Evolutionary conservation across 2,888 invertebrate species (phyloP).

Genomic region (Horisme vitalbata): DNA sequence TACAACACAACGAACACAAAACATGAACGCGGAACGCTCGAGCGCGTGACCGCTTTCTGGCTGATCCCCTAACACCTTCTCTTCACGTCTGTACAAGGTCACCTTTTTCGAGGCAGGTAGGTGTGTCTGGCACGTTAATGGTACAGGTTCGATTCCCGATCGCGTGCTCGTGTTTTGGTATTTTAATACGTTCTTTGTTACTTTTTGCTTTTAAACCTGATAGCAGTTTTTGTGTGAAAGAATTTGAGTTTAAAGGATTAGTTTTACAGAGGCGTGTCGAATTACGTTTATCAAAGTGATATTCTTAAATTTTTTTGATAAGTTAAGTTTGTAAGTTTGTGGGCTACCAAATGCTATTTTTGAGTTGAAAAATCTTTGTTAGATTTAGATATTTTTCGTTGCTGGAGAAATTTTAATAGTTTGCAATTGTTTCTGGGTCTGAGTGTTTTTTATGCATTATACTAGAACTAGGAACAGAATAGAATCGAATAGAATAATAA

Average conservation of each 20-base stretch:
- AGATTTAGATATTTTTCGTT: too few species aligned
- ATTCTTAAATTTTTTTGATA: not conserved
- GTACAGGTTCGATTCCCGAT: slow-evolving; percentile 66
- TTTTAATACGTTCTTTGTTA: slow-evolving; percentile 52
- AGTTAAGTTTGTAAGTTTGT: not conserved
- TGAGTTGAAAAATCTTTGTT: too few species aligned
- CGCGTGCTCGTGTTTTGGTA: slow-evolving; percentile 69
- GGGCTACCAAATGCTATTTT: too few species aligned
- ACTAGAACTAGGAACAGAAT: too few species aligned
- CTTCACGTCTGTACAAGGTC: slow-evolving; percentile 41
- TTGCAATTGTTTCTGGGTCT: too few species aligned
- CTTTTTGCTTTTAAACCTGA: slow-evolving; percentile 34
- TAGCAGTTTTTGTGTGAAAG: slow-evolving; percentile 35
- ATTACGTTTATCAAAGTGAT: slow-evolving; percentile 10
- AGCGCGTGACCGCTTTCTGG: too few species aligned
- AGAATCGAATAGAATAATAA: too few species aligned
- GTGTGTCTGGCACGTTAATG: slow-evolving; percentile 62
- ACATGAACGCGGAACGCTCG: too few species aligned
- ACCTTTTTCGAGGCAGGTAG: slow-evolving; percentile 59
- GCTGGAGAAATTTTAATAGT: too few species aligned
- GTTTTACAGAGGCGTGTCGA: slow-evolving; percentile 18
- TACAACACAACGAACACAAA: too few species aligned
- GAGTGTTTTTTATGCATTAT: too few species aligned
- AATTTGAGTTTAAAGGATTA: slow-evolving; percentile 38
- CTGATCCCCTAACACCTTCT: slow-evolving; percentile 35